A percentile compares a stretch with the other conserved stretches of the same genome.
phyloP scores from a whole-genome alignment of 1,140 invertebrate genomes.

The Aphaenogaster floridana region DNA sequence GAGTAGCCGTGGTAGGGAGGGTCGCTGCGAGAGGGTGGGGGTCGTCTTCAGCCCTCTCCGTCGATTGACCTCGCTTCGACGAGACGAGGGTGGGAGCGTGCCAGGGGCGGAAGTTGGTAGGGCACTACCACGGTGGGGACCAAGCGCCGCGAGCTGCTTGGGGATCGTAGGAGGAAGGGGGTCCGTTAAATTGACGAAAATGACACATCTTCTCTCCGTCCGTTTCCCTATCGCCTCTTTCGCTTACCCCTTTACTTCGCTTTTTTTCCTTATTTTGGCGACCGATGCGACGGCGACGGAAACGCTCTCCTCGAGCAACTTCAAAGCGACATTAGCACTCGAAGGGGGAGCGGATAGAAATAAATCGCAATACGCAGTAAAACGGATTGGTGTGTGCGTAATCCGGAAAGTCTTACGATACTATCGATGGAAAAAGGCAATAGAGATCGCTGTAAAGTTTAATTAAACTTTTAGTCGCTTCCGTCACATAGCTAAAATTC shows the following conservation, averaged over 20 bases:
- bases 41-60: conserved; percentile 84
- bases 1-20: conserved; percentile 81
- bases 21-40: conserved; percentile 72
- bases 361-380: conserved; percentile 43
- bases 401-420: conserved; percentile 7
- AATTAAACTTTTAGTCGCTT: conserved; percentile 32
- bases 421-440: neutral
- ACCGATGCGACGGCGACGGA: conserved; percentile 72
- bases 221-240: conserved; percentile 27
- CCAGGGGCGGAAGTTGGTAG: conserved; percentile 67
- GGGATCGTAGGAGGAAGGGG: conserved; percentile 61
- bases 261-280: conserved; percentile 50
- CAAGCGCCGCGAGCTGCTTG: conserved; percentile 61
- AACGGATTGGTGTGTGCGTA: conserved; percentile 8
- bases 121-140: conserved; percentile 59
- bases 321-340: conserved; percentile 63
- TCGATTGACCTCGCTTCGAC: conserved; percentile 85
- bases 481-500: neutral
- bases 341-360: conserved; percentile 22
- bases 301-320: conserved; percentile 75
- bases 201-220: conserved; percentile 79
- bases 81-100: conserved; percentile 64
- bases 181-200: conserved; percentile 85
- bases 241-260: conserved; percentile 23
- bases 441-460: neutral